Conservation (phyloP, 2,113 vertebrate genomes). For the Rhineura floridana region DNA sequence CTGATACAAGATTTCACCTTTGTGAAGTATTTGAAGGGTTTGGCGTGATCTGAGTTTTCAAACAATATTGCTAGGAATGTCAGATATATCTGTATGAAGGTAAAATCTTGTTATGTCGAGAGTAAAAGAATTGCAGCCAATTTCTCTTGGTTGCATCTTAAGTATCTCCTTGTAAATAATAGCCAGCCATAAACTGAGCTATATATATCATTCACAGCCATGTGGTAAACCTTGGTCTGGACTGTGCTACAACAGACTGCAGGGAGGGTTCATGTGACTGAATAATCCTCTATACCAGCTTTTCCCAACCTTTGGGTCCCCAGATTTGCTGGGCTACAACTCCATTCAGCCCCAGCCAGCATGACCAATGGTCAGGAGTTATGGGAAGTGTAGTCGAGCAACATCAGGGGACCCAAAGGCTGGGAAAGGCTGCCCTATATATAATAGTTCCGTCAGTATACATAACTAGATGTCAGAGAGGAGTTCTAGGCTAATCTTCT, state of each 20-base stretch:
- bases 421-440: too few species aligned
- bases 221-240: neutral
- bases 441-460: neutral
- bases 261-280: neutral
- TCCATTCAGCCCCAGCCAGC: too few species aligned
- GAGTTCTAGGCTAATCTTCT: too few species aligned
- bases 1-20: neutral
- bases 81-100: neutral
- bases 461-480: neutral
- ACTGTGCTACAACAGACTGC: neutral
- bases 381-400: too few species aligned
- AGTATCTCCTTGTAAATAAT: neutral
- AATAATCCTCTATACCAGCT: neutral
- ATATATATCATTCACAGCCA: neutral
- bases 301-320: too few species aligned
- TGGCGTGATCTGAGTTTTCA: neutral
- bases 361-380: too few species aligned
- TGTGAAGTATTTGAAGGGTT: neutral
- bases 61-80: neutral
- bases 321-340: too few species aligned
- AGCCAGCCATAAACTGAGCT: neutral
- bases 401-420: too few species aligned
- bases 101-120: neutral
- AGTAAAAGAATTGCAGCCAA: neutral
- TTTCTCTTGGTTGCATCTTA: neutral